Percentiles rank a stretch among this genome's conserved stretches.
Evolutionary conservation across 2,888 invertebrate genomes (phyloP).

Genomic region (Loripinus fragilis): DNA sequence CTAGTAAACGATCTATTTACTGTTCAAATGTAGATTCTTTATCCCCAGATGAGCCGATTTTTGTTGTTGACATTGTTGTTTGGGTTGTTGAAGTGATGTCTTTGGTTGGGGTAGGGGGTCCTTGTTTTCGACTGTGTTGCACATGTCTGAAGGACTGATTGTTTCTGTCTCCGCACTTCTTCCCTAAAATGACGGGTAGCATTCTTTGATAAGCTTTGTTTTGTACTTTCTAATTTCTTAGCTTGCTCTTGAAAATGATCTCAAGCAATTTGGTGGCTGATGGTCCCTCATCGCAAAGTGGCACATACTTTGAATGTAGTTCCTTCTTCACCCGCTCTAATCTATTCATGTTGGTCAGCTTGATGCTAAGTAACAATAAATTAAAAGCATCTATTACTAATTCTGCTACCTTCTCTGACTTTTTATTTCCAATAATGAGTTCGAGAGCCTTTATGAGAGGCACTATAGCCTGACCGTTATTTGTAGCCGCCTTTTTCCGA

Average conservation of each 20-base stretch:
- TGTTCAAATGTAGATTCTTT: no score
- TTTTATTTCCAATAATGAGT: not conserved
- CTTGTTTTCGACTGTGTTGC: no score
- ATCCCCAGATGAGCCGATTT: no score
- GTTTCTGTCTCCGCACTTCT: no score
- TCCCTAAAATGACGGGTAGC: no score
- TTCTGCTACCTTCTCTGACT: not conserved
- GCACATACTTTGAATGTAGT: not conserved
- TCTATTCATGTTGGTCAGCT: not conserved
- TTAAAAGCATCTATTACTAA: not conserved
- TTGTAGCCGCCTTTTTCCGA: not conserved
- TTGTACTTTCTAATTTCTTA: not conserved
- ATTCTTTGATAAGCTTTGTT: no score
- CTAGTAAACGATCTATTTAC: no score
- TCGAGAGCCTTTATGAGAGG: not conserved
- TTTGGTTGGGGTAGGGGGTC: no score
- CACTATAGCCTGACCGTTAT: not conserved
- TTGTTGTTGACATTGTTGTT: no score
- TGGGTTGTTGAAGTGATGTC: no score
- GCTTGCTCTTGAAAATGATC: not conserved
- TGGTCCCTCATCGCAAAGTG: not conserved
- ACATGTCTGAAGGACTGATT: no score
- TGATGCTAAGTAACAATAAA: not conserved
- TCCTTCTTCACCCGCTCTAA: not conserved
- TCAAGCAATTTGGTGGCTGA: not conserved